Evolutionary conservation across 2,797 vertebrate genomes (phyloP), one percentile per base, ranked within the genome.

Genomic region (Myotis daubentonii): DNA sequence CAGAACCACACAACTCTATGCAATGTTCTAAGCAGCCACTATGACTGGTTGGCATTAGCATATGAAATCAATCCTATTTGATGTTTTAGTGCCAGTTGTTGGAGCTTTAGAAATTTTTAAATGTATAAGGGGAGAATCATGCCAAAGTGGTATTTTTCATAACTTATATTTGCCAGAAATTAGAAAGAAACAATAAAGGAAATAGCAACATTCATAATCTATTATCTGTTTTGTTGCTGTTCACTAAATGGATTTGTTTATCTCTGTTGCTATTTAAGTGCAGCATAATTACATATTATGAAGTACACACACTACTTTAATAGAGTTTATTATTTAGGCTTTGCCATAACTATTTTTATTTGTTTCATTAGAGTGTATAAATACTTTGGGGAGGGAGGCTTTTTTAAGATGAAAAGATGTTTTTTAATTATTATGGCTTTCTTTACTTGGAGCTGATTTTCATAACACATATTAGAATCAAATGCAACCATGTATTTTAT

Each of bases 401-500:
- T 96, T 97, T 94, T 97, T 94, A 94, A 96, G 95, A 95, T 93
- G 71, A 94, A 97, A 97, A 97, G 83, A 97, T 96, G 68, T 8
- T 85, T 97, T 94, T 94, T 96, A 97, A 97, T 97, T 97, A 96
- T 97, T 96, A 93, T 89, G 65, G 65, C 74, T 97, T 97, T 94
- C 91, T 96, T 95, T 96, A 76, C 65, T 95, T 96, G 76, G 74
- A 97, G 81, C 87, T 92, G 88, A 95, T 97, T 96, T 97, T 97
- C 94, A 95, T 97, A 97, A 97, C 94, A 97, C 96, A 97, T 95
- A 96, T 96, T 97, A 96, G 87, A 97, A 55, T 94, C 94, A 94
- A 95, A 96, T 88, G 85, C 83, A 89, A 38, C 78, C 89, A 74
- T 65, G 92, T 96, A 95, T 97, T 97, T 97, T 97, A 92, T 96